Evolutionary conservation across 2,888 invertebrate genomes (phyloP), one percentile per base, ranked within the genome.

Genomic region (Cheilosia vulpina): DNA sequence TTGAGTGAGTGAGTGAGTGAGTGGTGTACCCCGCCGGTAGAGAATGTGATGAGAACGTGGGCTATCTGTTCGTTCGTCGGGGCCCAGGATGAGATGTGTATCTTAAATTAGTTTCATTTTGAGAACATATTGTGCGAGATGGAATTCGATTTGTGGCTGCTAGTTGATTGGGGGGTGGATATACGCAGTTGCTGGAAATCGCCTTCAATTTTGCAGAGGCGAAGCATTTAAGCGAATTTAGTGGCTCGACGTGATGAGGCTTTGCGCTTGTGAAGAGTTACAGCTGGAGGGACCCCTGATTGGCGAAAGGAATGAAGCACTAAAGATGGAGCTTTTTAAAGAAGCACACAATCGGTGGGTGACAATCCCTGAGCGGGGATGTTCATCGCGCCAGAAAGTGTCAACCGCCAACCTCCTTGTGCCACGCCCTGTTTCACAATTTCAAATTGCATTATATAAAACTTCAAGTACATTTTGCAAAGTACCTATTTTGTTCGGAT

Each of bases 81-180:
- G 58, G 34, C 19, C 27, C 58, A 19, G 27, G 76, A 72, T 66
- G 69, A 88, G 90, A 89, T 89, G 89, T 89, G 88, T 90, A 90
- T 90, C 90, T 90, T 89, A 90, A 90, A 90, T 90, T 90, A 89
- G 90, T 90, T 90, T 88, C 88, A 84, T 89, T 90, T 69, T 85
- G 65, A 52, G 77, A 60, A 65, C 76, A 72, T 57, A 75, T 76
- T 85, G 77, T 81, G 63, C 81, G 71, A 50, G 76, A 80, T 76
- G 68, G 78, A 77, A 77, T 72, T 79, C 60, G 85, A 77, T 58
- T 72, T 77, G 62, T 75, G 58, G 52, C 63, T 79, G 76, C 71
- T 52, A 71, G 66, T 72, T 87, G 72, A 83, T 87, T 79, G 83
- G 72, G 50, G 72, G 76, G 75, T 66, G 87, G 75, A 62, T 60